Conservation (phyloP, 2,797 vertebrate genomes). For the Mormyrus hasselquistii region DNA sequence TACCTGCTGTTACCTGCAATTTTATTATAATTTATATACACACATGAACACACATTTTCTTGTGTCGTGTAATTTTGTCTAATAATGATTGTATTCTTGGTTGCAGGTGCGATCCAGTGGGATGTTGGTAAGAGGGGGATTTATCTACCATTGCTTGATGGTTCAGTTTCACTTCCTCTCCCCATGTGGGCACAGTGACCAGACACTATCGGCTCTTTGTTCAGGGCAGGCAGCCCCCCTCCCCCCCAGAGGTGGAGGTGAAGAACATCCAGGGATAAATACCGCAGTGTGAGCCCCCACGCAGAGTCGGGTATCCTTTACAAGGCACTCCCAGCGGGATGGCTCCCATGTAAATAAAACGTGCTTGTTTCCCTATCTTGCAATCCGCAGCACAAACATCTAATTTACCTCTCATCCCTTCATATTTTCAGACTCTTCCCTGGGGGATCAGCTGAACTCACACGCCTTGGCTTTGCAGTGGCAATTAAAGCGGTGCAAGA, state of each 20-base stretch:
- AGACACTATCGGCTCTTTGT: background rate
- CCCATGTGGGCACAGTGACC: background rate
- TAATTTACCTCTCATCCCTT: background rate
- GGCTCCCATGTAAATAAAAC: background rate
- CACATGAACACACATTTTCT: background rate
- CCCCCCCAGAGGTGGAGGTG: background rate
- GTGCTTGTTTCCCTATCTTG: background rate
- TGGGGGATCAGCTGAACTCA: background rate
- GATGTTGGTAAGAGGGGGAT: background rate
- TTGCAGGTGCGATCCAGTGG: background rate
- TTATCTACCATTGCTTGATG: background rate
- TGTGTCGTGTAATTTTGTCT: background rate
- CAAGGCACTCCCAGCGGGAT: background rate
- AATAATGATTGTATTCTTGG: background rate
- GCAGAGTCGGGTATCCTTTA: background rate
- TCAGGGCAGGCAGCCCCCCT: background rate
- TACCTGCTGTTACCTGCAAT: background rate
- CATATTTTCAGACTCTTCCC: background rate
- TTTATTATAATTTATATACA: background rate
- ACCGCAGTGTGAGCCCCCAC: background rate
- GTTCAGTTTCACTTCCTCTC: background rate
- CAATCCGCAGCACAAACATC: background rate
- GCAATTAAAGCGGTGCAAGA: background rate
- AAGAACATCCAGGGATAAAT: background rate
- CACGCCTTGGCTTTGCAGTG: background rate